A percentile compares a stretch with the other conserved stretches of the same genome.
Conservation (phyloP, 2,888 invertebrate genomes). For the Allacma fusca region DNA sequence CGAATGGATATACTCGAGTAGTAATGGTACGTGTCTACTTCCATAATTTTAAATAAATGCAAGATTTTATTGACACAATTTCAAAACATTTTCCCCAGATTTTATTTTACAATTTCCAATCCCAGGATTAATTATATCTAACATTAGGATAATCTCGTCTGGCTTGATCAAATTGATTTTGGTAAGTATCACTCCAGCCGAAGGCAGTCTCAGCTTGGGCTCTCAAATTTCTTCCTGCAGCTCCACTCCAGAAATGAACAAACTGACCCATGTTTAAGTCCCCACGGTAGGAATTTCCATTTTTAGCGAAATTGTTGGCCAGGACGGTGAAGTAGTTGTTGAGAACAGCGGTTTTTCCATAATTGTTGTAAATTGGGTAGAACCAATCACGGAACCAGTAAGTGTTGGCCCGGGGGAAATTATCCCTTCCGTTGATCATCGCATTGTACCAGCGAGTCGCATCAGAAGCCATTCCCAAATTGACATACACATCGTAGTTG, state of each 20-base stretch:
- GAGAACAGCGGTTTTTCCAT: conserved; percentile 37
- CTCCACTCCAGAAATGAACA: conserved; percentile 39
- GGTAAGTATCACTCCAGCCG: conserved; percentile 21
- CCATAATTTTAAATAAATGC: too few species aligned
- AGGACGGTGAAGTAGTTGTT: conserved; percentile 48
- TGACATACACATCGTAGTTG: conserved; percentile 36
- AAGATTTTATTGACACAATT: too few species aligned
- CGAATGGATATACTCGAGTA: too few species aligned
- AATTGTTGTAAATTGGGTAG: conserved; percentile 44
- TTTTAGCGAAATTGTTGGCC: conserved; percentile 19
- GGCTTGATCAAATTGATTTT: conserved; percentile 12
- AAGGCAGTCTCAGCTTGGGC: neutral
- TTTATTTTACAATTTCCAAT: neutral
- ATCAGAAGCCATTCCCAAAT: conserved; percentile 24
- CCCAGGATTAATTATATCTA: neutral
- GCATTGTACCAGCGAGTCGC: conserved; percentile 31
- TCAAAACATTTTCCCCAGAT: too few species aligned
- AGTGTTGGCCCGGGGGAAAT: conserved; percentile 48
- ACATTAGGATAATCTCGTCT: neutral
- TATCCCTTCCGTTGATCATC: conserved; percentile 36
- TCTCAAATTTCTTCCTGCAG: conserved; percentile 11
- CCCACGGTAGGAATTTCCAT: neutral
- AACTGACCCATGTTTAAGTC: conserved; percentile 27
- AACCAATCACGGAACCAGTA: conserved; percentile 54
- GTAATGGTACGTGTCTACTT: too few species aligned